Percentiles rank a stretch among this genome's conserved stretches.
These are phyloP conservation scores for Manis crassicaudata DNA, from an alignment of 2,797 vertebrate genomes.

Conservation along the genomic window DNA sequence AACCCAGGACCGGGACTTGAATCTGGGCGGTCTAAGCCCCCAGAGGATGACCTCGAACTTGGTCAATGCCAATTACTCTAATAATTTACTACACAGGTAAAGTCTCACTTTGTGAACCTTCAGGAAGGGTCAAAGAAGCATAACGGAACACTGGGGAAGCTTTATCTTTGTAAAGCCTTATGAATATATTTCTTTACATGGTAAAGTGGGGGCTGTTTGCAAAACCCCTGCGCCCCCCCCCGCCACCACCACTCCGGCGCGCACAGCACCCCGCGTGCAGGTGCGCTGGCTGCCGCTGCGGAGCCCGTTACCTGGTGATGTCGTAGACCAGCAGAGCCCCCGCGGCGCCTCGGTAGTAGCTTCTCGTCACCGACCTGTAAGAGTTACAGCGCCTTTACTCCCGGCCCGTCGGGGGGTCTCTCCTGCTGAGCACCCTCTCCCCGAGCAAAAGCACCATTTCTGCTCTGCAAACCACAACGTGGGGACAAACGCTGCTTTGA, in stretches of 20 bases:
- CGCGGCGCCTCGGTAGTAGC: conserved; percentile 98
- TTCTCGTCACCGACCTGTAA: conserved; percentile 97
- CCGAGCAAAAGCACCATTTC: rapidly evolving
- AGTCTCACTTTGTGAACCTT: background rate
- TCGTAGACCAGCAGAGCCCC: conserved; percentile 98
- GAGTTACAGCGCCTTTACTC: background rate
- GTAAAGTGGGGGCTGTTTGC: background rate
- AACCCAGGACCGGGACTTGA: background rate
- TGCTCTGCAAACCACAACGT: background rate
- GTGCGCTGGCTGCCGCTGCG: background rate
- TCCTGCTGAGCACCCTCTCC: background rate
- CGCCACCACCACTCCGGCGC: rapidly evolving
- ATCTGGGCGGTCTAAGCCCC: background rate
- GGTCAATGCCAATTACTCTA: rapidly evolving
- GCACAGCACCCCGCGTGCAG: background rate
- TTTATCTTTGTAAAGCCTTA: background rate
- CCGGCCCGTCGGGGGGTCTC: background rate
- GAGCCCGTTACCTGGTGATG: conserved; percentile 93
- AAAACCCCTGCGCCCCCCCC: background rate
- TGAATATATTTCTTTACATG: rapidly evolving
- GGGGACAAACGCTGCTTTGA: background rate
- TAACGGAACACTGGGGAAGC: background rate
- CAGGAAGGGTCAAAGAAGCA: background rate
- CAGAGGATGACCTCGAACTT: background rate
- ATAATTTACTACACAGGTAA: rapidly evolving